Conservation (phyloP, 2,797 vertebrate species). For the Diceros bicornis region DNA sequence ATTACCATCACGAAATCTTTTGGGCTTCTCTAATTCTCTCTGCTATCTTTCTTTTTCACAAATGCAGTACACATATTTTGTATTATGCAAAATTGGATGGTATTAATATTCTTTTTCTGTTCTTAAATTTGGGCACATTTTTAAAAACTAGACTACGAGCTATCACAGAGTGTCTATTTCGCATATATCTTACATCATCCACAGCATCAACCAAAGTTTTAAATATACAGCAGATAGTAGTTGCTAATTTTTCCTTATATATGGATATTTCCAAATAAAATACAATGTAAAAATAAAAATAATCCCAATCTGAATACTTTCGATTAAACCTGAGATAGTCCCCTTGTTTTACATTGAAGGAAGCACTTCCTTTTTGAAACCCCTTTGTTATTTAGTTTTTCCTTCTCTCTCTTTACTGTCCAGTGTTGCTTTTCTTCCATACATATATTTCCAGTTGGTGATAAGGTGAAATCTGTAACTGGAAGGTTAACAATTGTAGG, state of each 20-base stretch:
- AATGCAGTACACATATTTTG: background rate
- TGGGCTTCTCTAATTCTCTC: background rate
- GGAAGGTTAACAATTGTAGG: background rate
- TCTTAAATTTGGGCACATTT: background rate
- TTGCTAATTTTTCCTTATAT: background rate
- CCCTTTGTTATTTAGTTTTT: background rate
- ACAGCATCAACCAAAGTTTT: background rate
- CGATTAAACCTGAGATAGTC: background rate
- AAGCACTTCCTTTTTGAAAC: background rate
- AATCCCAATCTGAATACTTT: background rate
- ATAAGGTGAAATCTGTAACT: background rate
- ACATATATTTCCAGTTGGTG: background rate
- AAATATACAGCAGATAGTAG: background rate
- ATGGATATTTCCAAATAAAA: background rate
- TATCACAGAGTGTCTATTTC: background rate
- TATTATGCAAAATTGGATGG: background rate
- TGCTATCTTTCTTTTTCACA: background rate
- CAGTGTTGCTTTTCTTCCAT: background rate
- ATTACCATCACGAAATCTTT: background rate
- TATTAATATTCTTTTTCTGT: background rate
- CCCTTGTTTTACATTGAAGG: background rate
- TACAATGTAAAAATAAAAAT: background rate
- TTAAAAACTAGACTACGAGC: background rate
- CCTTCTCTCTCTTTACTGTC: background rate
- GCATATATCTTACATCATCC: background rate